A percentile compares a stretch with the other conserved stretches of the same genome.
These are phyloP conservation scores for Druon quercuslanigerum DNA, from an alignment of 1,140 invertebrate species.

Conservation along the genomic window DNA sequence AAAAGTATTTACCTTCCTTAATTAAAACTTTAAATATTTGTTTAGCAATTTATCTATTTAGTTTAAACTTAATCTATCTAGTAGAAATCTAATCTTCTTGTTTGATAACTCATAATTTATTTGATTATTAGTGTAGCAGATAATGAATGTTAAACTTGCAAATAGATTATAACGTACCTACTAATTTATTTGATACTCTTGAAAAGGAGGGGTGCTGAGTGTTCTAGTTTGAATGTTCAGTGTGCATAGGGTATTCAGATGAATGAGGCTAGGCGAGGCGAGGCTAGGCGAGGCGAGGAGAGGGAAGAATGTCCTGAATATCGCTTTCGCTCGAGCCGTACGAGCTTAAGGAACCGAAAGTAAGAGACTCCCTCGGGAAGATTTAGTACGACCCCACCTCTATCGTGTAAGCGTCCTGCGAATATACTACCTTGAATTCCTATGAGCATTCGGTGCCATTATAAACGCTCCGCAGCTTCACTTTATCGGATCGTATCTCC, in stretches of 20 bases:
- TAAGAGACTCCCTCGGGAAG: conserved; percentile 25
- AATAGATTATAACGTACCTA: too few species aligned
- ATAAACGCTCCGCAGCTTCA: conserved; percentile 27
- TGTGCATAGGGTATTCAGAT: not conserved
- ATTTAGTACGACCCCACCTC: conserved; percentile 25
- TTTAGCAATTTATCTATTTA: too few species aligned
- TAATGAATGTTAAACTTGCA: too few species aligned
- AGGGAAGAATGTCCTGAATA: conserved; percentile 24
- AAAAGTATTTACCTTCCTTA: too few species aligned
- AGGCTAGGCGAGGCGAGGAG: not conserved
- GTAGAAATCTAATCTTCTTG: too few species aligned
- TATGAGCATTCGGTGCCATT: conserved; percentile 24
- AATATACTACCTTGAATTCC: conserved; percentile 30
- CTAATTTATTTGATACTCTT: too few species aligned
- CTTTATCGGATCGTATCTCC: conserved; percentile 10
- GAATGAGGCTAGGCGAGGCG: not conserved
- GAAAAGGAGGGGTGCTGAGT: too few species aligned
- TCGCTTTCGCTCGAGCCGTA: conserved; percentile 9
- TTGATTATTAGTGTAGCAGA: too few species aligned
- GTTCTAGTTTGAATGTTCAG: too few species aligned
- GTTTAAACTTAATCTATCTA: too few species aligned
- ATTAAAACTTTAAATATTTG: too few species aligned
- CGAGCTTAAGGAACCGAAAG: conserved; percentile 27
- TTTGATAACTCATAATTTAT: too few species aligned
- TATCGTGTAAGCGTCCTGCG: conserved; percentile 18